Conservation (phyloP, 2,797 vertebrate genomes). For the Pogonophryne albipinna region DNA sequence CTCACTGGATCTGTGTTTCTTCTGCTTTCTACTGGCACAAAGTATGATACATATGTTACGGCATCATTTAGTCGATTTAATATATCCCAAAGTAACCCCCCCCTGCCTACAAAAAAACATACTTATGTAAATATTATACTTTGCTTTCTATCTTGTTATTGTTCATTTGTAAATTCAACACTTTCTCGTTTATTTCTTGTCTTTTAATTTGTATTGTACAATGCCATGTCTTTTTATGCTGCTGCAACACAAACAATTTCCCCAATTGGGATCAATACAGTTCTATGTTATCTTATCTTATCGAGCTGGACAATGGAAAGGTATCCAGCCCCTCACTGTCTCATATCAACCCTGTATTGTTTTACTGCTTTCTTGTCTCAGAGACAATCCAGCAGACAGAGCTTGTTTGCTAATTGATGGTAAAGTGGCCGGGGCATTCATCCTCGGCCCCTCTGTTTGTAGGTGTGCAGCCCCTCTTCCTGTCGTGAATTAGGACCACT, state of each 20-base stretch:
- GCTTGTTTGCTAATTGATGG: constrained; percentile 94
- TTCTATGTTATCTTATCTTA: too few species aligned
- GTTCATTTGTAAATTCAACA: too few species aligned
- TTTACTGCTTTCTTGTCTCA: constrained; percentile 44
- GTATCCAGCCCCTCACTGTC: constrained; percentile 75
- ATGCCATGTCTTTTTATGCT: too few species aligned
- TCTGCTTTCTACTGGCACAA: constrained; percentile 23
- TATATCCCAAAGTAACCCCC: constrained; percentile 50
- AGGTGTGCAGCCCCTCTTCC: constrained; percentile 89
- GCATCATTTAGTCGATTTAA: constrained; percentile 66
- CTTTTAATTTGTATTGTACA: too few species aligned
- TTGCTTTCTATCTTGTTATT: too few species aligned
- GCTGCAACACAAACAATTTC: too few species aligned
- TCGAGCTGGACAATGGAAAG: constrained; percentile 68
- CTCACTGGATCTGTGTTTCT: constrained; percentile 21
- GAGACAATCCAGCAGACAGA: constrained; percentile 90
- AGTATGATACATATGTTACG: constrained; percentile 48
- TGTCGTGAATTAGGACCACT: constrained; percentile 71
- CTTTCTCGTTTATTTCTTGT: too few species aligned
- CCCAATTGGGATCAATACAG: too few species aligned
- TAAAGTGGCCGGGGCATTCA: constrained; percentile 89
- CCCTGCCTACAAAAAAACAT: constrained; percentile 17
- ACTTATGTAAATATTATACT: too few species aligned
- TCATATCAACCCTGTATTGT: constrained; percentile 73
- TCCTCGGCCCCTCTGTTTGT: constrained; percentile 90